A percentile compares a stretch with the other conserved stretches of the same genome.
Conservation (phyloP, 2,888 invertebrate species). For the Archaeoteleia sp. region DNA sequence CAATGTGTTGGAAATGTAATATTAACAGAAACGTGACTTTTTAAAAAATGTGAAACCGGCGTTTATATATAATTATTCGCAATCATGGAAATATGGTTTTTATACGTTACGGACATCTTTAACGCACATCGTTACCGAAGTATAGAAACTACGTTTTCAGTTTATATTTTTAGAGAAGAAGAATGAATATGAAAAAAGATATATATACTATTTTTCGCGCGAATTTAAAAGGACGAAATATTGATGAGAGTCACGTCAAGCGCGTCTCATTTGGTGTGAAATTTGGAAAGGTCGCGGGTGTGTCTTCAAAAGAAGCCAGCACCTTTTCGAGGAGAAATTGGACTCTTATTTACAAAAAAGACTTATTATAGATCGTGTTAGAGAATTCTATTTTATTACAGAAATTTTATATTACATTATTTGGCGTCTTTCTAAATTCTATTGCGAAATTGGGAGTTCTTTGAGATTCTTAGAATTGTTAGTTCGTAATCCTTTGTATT, state of each 20-base stretch:
- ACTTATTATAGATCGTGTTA: constrained; percentile 58
- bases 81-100: constrained; percentile 44
- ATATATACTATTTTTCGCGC: constrained; percentile 40
- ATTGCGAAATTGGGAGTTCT: constrained; percentile 38
- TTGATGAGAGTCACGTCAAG: too few species aligned
- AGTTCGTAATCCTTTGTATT: constrained; percentile 43
- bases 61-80: constrained; percentile 23
- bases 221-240: too few species aligned
- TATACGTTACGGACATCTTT: constrained; percentile 32
- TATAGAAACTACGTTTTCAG: constrained; percentile 45
- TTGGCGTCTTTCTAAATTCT: constrained; percentile 58
- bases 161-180: constrained; percentile 23
- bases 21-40: background rate
- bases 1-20: background rate
- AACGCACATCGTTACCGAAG: constrained; percentile 42
- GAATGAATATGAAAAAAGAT: constrained; percentile 15
- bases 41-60: constrained; percentile 34
- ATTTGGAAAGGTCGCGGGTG: constrained; percentile 27
- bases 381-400: constrained; percentile 68
- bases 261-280: too few species aligned
- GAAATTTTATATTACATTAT: constrained; percentile 62
- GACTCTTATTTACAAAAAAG: constrained; percentile 47
- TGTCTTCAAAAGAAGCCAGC: too few species aligned
- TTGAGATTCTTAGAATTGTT: constrained; percentile 28
- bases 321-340: background rate